phyloP scores from a whole-genome alignment of 1,140 invertebrate genomes.

The Drosophila setifemur region DNA sequence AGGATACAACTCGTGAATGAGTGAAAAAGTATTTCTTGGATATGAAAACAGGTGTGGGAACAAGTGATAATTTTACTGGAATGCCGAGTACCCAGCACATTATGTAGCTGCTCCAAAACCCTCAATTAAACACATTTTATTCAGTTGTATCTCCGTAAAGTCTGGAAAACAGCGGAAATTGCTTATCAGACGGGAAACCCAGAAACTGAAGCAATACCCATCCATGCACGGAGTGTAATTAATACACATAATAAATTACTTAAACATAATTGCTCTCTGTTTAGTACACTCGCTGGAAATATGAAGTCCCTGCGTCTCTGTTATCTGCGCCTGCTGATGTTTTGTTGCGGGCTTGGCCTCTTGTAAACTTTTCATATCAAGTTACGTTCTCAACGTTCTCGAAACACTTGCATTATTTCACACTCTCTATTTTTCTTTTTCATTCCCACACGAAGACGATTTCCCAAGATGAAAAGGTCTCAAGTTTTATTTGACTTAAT shows the following conservation, averaged over 20 bases:
- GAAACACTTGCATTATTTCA: conserved; percentile 71
- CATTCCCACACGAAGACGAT: conserved; percentile 26
- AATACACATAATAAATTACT: conserved; percentile 73
- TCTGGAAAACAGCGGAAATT: conserved; percentile 25
- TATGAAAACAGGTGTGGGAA: conserved; percentile 26
- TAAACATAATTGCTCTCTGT: conserved; percentile 53
- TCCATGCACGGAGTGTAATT: conserved; percentile 44
- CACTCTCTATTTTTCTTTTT: conserved; percentile 1
- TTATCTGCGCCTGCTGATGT: conserved; percentile 54
- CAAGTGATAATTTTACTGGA: background rate
- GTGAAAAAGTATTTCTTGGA: background rate
- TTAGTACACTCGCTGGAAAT: conserved; percentile 35
- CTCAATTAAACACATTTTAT: background rate
- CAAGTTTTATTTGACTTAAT: conserved; percentile 39
- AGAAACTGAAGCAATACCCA: background rate
- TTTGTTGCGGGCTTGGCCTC: conserved; percentile 47
- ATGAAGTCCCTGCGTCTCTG: conserved; percentile 47
- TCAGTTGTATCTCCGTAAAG: background rate
- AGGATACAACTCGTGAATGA: conserved; percentile 19
- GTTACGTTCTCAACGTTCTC: conserved; percentile 53
- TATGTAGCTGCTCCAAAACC: background rate
- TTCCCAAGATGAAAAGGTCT: conserved; percentile 51
- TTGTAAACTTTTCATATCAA: conserved; percentile 76
- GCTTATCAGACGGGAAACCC: conserved; percentile 25
- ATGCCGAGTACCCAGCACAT: background rate